These are phyloP conservation scores for Hypolimnas misippus DNA, from an alignment of 2,888 invertebrate genomes.

Conservation along the genomic window DNA sequence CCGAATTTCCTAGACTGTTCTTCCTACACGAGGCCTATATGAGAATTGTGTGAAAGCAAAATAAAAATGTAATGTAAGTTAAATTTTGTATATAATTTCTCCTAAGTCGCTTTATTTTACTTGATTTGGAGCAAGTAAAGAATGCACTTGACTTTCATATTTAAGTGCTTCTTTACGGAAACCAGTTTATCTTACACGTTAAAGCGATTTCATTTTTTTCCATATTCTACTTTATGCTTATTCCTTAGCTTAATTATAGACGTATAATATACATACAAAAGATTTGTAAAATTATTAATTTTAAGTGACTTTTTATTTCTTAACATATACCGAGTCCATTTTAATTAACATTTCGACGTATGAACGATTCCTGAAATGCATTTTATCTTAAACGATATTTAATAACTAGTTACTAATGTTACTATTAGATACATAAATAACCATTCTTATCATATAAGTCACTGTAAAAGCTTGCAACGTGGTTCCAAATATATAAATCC, in stretches of 20 bases:
- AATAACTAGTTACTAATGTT: slow-evolving; percentile 15
- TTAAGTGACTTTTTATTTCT: slow-evolving; percentile 5
- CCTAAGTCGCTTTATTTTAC: slow-evolving; percentile 13
- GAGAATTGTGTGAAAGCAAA: slow-evolving; percentile 12
- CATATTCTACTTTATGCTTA: slow-evolving; percentile 2
- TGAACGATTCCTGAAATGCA: slow-evolving; percentile 47
- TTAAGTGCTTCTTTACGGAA: slow-evolving; percentile 64
- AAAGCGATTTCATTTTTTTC: slow-evolving; percentile 2
- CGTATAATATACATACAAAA: neutral
- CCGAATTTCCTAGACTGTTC: slow-evolving; percentile 40
- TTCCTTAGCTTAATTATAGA: neutral
- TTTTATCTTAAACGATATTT: slow-evolving; percentile 42
- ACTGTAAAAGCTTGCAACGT: slow-evolving; percentile 18
- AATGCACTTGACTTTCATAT: slow-evolving; percentile 61
- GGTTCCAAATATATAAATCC: slow-evolving; percentile 18
- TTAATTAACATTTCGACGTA: slow-evolving; percentile 30
- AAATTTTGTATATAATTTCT: slow-evolving; percentile 21
- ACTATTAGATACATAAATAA: slow-evolving; percentile 12
- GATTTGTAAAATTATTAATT: neutral
- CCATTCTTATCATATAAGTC: slow-evolving; percentile 8
- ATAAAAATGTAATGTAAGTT: slow-evolving; percentile 12
- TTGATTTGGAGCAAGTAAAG: slow-evolving; percentile 51
- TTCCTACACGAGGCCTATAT: slow-evolving; percentile 38
- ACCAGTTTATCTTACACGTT: slow-evolving; percentile 7
- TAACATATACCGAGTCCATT: slow-evolving; percentile 2